These are phyloP conservation scores for Etheostoma cragini DNA, from an alignment of 2,113 vertebrate species.

Conservation along the genomic window DNA sequence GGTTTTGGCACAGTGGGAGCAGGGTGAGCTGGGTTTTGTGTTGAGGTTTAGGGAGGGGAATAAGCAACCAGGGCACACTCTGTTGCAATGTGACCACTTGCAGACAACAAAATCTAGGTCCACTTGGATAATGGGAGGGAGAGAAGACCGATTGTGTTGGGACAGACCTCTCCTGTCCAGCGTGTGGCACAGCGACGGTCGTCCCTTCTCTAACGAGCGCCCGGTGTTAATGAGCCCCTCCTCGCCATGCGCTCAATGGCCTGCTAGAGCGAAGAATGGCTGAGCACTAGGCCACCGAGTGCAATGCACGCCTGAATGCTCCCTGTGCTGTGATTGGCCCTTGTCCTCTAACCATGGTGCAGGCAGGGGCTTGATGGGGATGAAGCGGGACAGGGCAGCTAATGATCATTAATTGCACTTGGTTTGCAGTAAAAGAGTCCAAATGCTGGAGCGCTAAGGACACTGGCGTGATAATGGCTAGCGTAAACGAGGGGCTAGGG, in stretches of 20 bases:
- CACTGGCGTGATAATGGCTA: slow-evolving; percentile 81
- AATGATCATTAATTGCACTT: slow-evolving; percentile 98
- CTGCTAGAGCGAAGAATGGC: slow-evolving; percentile 91
- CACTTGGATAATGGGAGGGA: slow-evolving; percentile 90
- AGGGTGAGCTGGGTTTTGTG: slow-evolving; percentile 28
- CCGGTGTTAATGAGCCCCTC: slow-evolving; percentile 78
- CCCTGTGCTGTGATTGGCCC: slow-evolving; percentile 84
- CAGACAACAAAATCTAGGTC: slow-evolving; percentile 79
- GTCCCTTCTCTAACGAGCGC: slow-evolving; percentile 79
- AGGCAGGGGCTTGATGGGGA: slow-evolving; percentile 90
- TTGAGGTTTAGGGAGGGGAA: slow-evolving; percentile 45
- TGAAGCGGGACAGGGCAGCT: slow-evolving; percentile 91
- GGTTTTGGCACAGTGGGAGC: slow-evolving; percentile 40
- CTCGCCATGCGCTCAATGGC: slow-evolving; percentile 83
- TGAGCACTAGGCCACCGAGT: slow-evolving; percentile 86
- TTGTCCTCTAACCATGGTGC: slow-evolving; percentile 79
- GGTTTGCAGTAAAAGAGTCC: slow-evolving; percentile 88
- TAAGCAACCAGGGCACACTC: slow-evolving; percentile 76
- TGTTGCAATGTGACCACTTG: slow-evolving; percentile 87
- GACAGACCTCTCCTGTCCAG: slow-evolving; percentile 89
- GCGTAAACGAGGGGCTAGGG: slow-evolving; percentile 52
- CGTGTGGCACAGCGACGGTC: slow-evolving; percentile 91
- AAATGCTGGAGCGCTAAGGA: slow-evolving; percentile 86
- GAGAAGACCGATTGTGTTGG: slow-evolving; percentile 89
- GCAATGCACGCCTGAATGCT: slow-evolving; percentile 86